Percentiles rank a stretch among this genome's conserved stretches.
phyloP scores from a whole-genome alignment of 2,888 invertebrate species.

The Anaspis maculata region DNA sequence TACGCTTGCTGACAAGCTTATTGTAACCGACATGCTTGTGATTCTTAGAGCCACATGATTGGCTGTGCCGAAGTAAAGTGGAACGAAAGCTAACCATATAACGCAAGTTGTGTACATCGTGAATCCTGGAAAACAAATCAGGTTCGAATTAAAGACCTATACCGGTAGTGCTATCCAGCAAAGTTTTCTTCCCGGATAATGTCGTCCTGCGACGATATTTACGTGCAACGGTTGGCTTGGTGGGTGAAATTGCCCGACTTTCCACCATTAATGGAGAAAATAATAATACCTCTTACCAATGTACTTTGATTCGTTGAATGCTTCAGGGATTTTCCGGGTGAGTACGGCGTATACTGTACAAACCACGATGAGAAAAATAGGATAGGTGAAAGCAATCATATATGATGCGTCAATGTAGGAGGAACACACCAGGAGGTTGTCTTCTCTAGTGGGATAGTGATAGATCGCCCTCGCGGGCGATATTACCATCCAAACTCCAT shows the following conservation, averaged over 20 bases:
- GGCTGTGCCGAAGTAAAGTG: slow-evolving; percentile 92
- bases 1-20: slow-evolving; percentile 88
- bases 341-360: slow-evolving; percentile 95
- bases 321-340: slow-evolving; percentile 95
- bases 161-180: neutral
- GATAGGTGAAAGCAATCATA: slow-evolving; percentile 91
- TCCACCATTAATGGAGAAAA: too few relatives aligned
- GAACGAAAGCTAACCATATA: slow-evolving; percentile 97
- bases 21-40: slow-evolving; percentile 93
- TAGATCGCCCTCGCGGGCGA: slow-evolving; percentile 83
- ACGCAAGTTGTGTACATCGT: slow-evolving; percentile 99
- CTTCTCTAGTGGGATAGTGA: slow-evolving; percentile 85
- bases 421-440: slow-evolving; percentile 87
- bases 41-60: slow-evolving; percentile 86
- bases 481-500: slow-evolving; percentile 86
- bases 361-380: slow-evolving; percentile 79
- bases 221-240: slow-evolving; percentile 77
- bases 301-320: slow-evolving; percentile 97
- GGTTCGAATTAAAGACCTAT: neutral
- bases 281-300: slow-evolving; percentile 54
- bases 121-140: slow-evolving; percentile 58
- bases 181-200: neutral
- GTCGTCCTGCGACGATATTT: slow-evolving; percentile 75
- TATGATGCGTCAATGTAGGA: slow-evolving; percentile 89
- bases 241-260: slow-evolving; percentile 87